Evolutionary conservation across 2,797 vertebrate genomes (phyloP).

Genomic region (Sylvia borin): DNA sequence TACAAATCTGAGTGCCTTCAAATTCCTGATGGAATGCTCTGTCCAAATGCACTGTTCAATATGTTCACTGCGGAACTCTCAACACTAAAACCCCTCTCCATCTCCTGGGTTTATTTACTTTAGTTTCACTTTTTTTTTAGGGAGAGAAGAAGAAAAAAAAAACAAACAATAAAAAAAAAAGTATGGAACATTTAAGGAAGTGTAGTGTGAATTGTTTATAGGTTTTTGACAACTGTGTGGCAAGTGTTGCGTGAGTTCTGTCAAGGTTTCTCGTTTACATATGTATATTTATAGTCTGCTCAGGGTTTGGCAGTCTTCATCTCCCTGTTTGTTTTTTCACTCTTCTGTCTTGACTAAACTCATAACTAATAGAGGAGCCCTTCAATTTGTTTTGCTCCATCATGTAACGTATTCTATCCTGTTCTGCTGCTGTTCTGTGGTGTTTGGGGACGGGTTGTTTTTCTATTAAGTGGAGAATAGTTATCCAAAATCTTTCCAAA

Average conservation of each 20-base stretch:
- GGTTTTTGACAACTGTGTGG: slow-evolving; percentile 5
- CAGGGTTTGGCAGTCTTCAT: background rate
- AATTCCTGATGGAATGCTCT: background rate
- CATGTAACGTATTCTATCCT: background rate
- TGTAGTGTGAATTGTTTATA: background rate
- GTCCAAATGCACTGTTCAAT: background rate
- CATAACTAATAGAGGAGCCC: background rate
- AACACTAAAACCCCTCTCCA: background rate
- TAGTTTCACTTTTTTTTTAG: background rate
- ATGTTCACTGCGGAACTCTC: background rate
- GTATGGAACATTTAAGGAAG: background rate
- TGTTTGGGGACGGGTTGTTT: background rate
- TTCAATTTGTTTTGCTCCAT: background rate
- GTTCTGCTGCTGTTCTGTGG: background rate
- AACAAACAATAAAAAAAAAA: too few species aligned
- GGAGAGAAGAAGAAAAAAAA: too few species aligned
- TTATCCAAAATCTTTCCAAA: background rate
- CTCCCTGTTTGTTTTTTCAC: background rate
- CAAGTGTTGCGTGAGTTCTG: background rate
- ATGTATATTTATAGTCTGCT: background rate
- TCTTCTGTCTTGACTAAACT: background rate
- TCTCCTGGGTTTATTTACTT: background rate
- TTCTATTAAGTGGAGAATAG: background rate
- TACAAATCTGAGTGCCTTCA: background rate
- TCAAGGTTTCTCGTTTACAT: background rate